A percentile compares a stretch with the other conserved stretches of the same genome.
phyloP scores from a whole-genome alignment of 2,888 invertebrate species.

The Tetranychus piercei region DNA sequence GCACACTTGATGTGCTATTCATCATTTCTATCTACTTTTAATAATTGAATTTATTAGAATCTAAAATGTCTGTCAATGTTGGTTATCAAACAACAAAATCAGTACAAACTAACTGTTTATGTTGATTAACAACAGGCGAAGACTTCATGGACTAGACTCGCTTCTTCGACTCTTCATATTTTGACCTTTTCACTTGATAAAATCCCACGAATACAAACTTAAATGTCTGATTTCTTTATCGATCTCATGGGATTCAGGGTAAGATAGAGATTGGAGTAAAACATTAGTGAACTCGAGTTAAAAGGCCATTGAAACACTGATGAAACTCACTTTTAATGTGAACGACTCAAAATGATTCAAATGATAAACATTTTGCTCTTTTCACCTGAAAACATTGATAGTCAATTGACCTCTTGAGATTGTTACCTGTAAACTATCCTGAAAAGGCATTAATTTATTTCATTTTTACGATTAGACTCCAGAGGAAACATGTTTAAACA shows the following conservation, averaged over 20 bases:
- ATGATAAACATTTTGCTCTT: background rate
- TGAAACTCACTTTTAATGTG: background rate
- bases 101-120: too few relatives aligned
- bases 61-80: too few relatives aligned
- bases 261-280: background rate
- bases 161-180: too few relatives aligned
- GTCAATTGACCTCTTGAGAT: background rate
- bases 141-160: too few relatives aligned
- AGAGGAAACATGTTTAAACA: background rate
- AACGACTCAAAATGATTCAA: background rate
- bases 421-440: background rate
- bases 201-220: background rate
- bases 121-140: too few relatives aligned
- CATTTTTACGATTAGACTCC: background rate
- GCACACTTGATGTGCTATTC: too few relatives aligned
- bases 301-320: background rate
- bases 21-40: too few relatives aligned
- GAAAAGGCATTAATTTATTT: background rate
- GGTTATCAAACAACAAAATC: too few relatives aligned
- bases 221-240: background rate
- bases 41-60: too few relatives aligned
- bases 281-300: background rate
- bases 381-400: background rate
- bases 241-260: background rate
- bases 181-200: background rate